Evolutionary conservation across 2,888 invertebrate genomes (phyloP).

Genomic region (Proisotoma minuta): DNA sequence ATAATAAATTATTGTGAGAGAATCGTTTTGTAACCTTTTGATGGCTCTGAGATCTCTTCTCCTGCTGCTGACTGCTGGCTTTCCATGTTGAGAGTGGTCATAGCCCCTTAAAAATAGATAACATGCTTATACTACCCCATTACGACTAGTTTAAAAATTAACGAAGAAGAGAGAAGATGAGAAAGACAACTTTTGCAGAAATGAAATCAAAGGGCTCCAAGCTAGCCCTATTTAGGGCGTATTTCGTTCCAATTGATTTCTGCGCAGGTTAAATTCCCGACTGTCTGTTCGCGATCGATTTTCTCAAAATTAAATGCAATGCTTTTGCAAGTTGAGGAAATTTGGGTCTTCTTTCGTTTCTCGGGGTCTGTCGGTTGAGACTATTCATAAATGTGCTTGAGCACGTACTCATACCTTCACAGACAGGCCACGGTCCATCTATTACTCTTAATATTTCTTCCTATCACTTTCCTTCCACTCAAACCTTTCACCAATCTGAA

Average conservation of each 20-base stretch:
- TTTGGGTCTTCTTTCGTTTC: slow-evolving; percentile 11
- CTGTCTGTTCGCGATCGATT: slow-evolving; percentile 13
- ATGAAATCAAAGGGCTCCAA: slow-evolving; percentile 2
- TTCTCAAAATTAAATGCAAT: slow-evolving; percentile 10
- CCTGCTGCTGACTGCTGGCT: slow-evolving; percentile 4
- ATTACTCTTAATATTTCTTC: too few relatives aligned
- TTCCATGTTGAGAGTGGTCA: slow-evolving; percentile 6
- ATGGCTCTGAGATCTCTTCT: not conserved
- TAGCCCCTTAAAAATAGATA: slow-evolving; percentile 15
- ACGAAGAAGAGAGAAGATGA: not conserved
- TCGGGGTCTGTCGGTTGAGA: slow-evolving; percentile 10
- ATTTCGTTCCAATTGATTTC: slow-evolving; percentile 20
- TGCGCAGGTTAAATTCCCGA: slow-evolving; percentile 16
- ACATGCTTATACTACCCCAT: slow-evolving; percentile 11
- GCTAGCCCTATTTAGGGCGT: slow-evolving; percentile 12
- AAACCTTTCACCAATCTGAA: too few relatives aligned
- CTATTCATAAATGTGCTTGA: too few relatives aligned
- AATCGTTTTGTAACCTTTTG: not conserved
- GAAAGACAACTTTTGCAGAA: slow-evolving; percentile 8
- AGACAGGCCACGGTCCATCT: too few relatives aligned
- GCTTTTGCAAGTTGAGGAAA: not conserved
- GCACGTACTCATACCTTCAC: too few relatives aligned
- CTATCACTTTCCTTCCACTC: too few relatives aligned
- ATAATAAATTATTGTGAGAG: too few relatives aligned
- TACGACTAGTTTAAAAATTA: slow-evolving; percentile 18